Evolutionary conservation across 1,140 invertebrate genomes (phyloP).

Genomic region (Zaprionus vittiger): DNA sequence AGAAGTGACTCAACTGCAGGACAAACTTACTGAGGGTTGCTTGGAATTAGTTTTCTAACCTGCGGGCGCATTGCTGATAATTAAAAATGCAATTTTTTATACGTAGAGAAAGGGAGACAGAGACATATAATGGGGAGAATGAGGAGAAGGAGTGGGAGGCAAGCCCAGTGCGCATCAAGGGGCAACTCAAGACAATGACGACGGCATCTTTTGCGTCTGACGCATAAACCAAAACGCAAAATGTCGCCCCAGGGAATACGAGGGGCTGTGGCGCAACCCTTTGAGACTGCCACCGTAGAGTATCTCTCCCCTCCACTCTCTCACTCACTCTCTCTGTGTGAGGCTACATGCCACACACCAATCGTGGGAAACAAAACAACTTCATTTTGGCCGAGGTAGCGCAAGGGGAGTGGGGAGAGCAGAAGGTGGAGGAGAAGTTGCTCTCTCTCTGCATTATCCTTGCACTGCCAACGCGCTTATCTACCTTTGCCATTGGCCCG

Average conservation of each 20-base stretch:
- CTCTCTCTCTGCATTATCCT: slow-evolving; percentile 63
- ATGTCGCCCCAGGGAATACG: slow-evolving; percentile 75
- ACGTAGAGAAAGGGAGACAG: not conserved
- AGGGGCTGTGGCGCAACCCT: slow-evolving; percentile 55
- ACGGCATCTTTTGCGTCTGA: slow-evolving; percentile 70
- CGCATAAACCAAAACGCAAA: slow-evolving; percentile 82
- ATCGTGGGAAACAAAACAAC: slow-evolving; percentile 64
- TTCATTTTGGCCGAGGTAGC: slow-evolving; percentile 41
- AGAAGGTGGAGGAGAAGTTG: not conserved
- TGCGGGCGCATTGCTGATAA: slow-evolving; percentile 73
- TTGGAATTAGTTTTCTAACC: slow-evolving; percentile 80
- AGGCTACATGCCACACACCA: slow-evolving; percentile 30
- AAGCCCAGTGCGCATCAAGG: not conserved
- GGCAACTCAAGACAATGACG: slow-evolving; percentile 71
- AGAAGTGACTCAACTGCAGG: not conserved
- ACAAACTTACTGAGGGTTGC: slow-evolving; percentile 49
- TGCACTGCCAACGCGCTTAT: slow-evolving; percentile 49
- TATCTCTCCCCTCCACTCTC: not conserved
- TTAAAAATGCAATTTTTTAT: slow-evolving; percentile 83
- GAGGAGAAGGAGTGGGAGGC: not conserved
- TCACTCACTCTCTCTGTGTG: not conserved
- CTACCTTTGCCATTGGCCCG: slow-evolving; percentile 55
- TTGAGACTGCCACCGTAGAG: slow-evolving; percentile 39
- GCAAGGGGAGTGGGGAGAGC: too few relatives aligned
- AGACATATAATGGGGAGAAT: too few relatives aligned